Percentiles rank a stretch among this genome's conserved stretches.
phyloP scores from a whole-genome alignment of 1,140 invertebrate genomes.

The Cyclargus thomasi region DNA sequence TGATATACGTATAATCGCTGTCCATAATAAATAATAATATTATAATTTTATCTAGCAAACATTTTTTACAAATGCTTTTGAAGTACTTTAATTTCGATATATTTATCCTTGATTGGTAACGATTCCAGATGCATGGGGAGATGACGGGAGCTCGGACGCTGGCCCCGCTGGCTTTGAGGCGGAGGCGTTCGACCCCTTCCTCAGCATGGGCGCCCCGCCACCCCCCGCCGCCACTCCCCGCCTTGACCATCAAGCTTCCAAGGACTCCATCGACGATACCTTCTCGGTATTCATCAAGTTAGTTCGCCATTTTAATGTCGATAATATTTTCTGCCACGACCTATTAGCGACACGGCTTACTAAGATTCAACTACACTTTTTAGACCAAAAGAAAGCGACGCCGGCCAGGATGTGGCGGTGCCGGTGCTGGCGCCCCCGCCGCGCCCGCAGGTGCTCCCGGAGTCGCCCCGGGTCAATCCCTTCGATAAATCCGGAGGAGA shows the following conservation, averaged over 20 bases:
- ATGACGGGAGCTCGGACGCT: constrained; percentile 54
- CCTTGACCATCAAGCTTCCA: constrained; percentile 79
- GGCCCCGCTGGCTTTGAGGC: constrained; percentile 79
- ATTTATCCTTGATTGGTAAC: too few species aligned
- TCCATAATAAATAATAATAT: too few species aligned
- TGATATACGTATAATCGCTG: too few species aligned
- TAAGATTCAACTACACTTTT: background rate
- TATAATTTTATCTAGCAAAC: too few species aligned
- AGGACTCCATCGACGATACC: constrained; percentile 86
- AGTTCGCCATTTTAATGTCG: constrained; percentile 28
- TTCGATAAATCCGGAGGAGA: constrained; percentile 83
- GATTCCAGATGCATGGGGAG: constrained; percentile 77
- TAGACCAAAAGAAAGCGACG: constrained; percentile 78
- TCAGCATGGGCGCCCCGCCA: constrained; percentile 85
- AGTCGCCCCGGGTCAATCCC: constrained; percentile 83
- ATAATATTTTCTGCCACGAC: background rate
- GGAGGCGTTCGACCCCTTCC: constrained; percentile 89
- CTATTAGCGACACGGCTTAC: background rate
- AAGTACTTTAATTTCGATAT: too few species aligned
- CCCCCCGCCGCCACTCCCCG: constrained; percentile 77
- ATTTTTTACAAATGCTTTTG: too few species aligned
- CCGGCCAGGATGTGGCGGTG: constrained; percentile 50
- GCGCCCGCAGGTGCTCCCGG: constrained; percentile 76
- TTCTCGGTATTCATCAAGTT: constrained; percentile 88
- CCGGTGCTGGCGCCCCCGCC: constrained; percentile 86